A percentile compares a stretch with the other conserved stretches of the same genome.
Conservation (phyloP, 2,797 vertebrate genomes). For the Lagocephalus sceleratus region DNA sequence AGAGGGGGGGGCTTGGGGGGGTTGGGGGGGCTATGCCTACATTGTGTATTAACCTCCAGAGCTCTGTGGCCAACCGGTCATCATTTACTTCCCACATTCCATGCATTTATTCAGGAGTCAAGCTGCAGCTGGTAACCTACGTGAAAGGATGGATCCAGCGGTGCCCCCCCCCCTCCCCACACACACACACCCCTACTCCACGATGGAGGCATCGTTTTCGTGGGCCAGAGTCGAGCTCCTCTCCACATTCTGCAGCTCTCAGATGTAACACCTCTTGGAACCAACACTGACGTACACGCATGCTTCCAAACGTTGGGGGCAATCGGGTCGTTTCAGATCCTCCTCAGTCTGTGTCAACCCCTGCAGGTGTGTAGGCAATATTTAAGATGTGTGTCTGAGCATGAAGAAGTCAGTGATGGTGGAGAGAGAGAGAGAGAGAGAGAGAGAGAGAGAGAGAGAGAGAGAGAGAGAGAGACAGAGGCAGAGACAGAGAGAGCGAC, state of each 20-base stretch:
- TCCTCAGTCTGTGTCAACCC: slow-evolving; percentile 90
- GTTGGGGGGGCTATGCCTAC: slow-evolving; percentile 3
- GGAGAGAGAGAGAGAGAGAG: slow-evolving; percentile 32
- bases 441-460: slow-evolving; percentile 2
- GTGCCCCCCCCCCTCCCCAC: slow-evolving; percentile 21
- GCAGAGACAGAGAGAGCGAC: slow-evolving; percentile 6
- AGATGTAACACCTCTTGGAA: slow-evolving; percentile 39
- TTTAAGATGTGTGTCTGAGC: slow-evolving; percentile 20
- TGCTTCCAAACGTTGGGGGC: too few species aligned
- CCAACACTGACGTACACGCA: slow-evolving; percentile 43
- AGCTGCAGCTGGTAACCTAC: background rate
- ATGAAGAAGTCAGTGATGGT: slow-evolving; percentile 43
- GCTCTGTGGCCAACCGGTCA: slow-evolving; percentile 15
- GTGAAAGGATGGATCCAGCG: slow-evolving; percentile 6
- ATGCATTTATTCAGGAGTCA: slow-evolving; percentile 1
- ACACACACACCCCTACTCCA: too few species aligned
- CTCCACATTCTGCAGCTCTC: slow-evolving; percentile 29
- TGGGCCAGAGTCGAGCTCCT: slow-evolving; percentile 11
- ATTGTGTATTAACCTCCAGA: slow-evolving; percentile 9
- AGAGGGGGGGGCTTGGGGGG: background rate
- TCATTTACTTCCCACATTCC: slow-evolving; percentile 1
- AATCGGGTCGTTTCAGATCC: slow-evolving; percentile 88
- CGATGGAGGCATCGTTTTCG: slow-evolving; percentile 30
- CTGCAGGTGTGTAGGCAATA: slow-evolving; percentile 40
- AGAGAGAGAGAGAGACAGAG: slow-evolving; percentile 30